These are phyloP conservation scores for Chaunax sp. DNA, from an alignment of 2,797 vertebrate genomes.

Conservation along the genomic window DNA sequence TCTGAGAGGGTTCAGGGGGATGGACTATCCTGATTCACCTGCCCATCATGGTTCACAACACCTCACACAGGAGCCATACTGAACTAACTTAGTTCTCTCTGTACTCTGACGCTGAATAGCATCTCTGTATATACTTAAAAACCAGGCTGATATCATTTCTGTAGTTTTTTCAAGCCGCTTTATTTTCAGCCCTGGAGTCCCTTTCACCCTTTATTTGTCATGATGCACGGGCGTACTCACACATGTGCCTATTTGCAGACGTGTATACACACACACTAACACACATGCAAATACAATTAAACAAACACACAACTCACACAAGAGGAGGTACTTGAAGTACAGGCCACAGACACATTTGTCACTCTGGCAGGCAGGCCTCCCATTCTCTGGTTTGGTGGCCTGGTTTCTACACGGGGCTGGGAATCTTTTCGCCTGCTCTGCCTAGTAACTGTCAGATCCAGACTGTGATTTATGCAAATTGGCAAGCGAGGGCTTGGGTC, in stretches of 20 bases:
- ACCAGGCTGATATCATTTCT: background rate
- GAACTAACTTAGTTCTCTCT: background rate
- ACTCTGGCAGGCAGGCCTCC: conserved; percentile 77
- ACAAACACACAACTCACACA: conserved; percentile 28
- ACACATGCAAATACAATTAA: conserved; percentile 11
- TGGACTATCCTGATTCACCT: conserved; percentile 52
- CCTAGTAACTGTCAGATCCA: conserved; percentile 84
- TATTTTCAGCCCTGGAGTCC: no score
- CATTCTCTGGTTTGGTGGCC: conserved; percentile 81
- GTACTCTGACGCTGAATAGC: no score
- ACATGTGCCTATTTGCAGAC: no score
- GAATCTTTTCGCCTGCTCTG: conserved; percentile 73
- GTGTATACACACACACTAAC: conserved; percentile 20
- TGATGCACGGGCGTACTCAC: no score
- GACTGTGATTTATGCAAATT: conserved; percentile 85
- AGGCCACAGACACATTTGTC: conserved; percentile 79
- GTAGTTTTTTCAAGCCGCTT: conserved; percentile 19
- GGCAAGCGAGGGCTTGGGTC: conserved; percentile 81
- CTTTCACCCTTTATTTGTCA: no score
- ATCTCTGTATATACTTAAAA: background rate
- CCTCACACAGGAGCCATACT: conserved; percentile 34
- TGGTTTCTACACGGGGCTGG: conserved; percentile 77
- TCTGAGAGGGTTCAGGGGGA: conserved; percentile 51
- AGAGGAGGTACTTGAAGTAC: conserved; percentile 67
- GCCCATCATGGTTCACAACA: conserved; percentile 57